Evolutionary conservation across 2,888 invertebrate species (phyloP).

Genomic region (Nemurella pictetii): DNA sequence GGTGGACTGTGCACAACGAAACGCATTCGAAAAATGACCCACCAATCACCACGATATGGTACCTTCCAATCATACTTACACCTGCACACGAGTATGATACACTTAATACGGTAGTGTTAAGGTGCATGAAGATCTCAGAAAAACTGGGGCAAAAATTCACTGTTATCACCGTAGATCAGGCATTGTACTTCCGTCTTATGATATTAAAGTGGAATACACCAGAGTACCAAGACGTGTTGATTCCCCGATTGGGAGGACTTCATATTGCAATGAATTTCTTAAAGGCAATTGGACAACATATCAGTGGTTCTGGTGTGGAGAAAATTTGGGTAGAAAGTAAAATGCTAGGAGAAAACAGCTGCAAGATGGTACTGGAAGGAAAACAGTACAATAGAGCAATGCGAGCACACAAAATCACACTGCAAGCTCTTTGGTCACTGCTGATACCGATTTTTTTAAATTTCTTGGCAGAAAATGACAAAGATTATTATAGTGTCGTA

Average conservation of each 20-base stretch:
- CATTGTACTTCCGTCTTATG: constrained; percentile 1
- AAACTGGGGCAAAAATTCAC: constrained; percentile 13
- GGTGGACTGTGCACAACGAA: constrained; percentile 11
- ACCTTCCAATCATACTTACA: constrained; percentile 22
- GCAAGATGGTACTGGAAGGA: constrained; percentile 20
- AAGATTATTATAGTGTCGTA: not conserved
- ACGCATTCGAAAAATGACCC: not conserved
- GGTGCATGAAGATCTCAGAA: constrained; percentile 4
- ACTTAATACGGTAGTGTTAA: constrained; percentile 16
- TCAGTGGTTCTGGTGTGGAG: constrained; percentile 8
- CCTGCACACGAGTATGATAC: constrained; percentile 23
- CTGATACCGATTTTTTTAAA: too few relatives aligned
- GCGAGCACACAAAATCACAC: constrained; percentile 20
- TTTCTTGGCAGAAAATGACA: too few relatives aligned
- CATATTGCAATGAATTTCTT: constrained; percentile 28
- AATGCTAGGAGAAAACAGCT: constrained; percentile 3
- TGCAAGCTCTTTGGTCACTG: too few relatives aligned
- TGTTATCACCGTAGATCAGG: constrained; percentile 6
- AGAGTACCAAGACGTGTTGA: too few relatives aligned
- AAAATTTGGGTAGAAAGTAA: constrained; percentile 26
- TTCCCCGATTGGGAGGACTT: constrained; percentile 28
- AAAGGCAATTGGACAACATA: constrained; percentile 20
- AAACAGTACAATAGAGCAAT: constrained; percentile 15
- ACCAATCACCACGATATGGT: constrained; percentile 13
- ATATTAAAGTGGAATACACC: too few relatives aligned